Conservation (phyloP, 2,797 vertebrate genomes). For the Thalassophryne amazonica region DNA sequence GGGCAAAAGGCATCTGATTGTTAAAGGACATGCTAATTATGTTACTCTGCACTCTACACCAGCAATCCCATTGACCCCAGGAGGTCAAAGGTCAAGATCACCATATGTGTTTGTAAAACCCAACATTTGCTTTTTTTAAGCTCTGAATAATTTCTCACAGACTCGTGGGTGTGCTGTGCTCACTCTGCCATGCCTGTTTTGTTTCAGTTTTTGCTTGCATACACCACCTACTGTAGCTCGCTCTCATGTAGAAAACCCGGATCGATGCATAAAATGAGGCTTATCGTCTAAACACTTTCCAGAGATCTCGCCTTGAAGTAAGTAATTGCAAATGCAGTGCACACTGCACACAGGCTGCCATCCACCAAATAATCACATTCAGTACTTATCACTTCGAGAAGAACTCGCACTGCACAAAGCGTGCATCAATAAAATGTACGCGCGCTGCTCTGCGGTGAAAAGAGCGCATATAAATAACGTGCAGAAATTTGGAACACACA, state of each 20-base stretch:
- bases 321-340: slow-evolving; percentile 20
- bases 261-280: slow-evolving; percentile 40
- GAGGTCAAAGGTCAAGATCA: too few species aligned
- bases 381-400: slow-evolving; percentile 1
- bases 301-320: slow-evolving; percentile 35
- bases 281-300: slow-evolving; percentile 37
- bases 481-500: slow-evolving; percentile 41
- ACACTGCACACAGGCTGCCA: slow-evolving; percentile 1
- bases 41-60: too few species aligned
- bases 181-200: too few species aligned
- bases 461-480: slow-evolving; percentile 48
- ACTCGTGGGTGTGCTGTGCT: too few species aligned
- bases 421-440: slow-evolving; percentile 27
- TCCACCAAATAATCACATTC: neutral
- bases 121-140: too few species aligned
- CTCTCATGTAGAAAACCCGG: neutral
- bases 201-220: too few species aligned
- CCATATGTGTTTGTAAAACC: too few species aligned
- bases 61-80: too few species aligned
- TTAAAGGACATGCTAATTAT: too few species aligned
- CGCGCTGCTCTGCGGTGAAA: slow-evolving; percentile 25
- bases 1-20: too few species aligned
- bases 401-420: slow-evolving; percentile 3
- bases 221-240: slow-evolving; percentile 22
- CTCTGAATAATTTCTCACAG: too few species aligned